A percentile compares a stretch with the other conserved stretches of the same genome.
phyloP scores from a whole-genome alignment of 30 jellyfish, hydroid and myxozoan genomes.

The Mastigias papua region DNA sequence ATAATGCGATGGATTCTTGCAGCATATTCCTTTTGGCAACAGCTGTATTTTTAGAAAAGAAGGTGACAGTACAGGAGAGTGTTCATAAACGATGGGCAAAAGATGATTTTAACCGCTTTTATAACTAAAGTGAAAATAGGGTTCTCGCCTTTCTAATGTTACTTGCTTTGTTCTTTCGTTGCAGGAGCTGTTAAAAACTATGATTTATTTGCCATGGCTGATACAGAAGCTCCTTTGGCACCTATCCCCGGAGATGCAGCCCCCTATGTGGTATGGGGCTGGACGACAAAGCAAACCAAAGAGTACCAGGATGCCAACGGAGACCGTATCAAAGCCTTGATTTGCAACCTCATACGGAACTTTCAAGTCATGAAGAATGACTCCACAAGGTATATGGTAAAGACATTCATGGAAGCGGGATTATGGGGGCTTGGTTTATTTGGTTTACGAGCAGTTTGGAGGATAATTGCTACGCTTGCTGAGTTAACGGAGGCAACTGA shows the following conservation, averaged over 20 bases:
- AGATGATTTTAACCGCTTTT: no score
- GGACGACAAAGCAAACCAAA: slow-evolving; percentile 24
- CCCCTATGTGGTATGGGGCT: slow-evolving; percentile 60
- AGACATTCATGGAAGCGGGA: slow-evolving; percentile 57
- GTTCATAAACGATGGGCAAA: no score
- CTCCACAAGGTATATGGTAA: slow-evolving; percentile 37
- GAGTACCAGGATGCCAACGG: slow-evolving; percentile 38
- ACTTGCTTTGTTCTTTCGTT: no score
- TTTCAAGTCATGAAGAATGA: slow-evolving; percentile 55
- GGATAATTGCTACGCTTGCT: slow-evolving; percentile 25
- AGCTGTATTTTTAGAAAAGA: no score
- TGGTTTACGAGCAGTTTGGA: slow-evolving; percentile 36
- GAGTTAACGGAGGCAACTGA: slow-evolving; percentile 52
- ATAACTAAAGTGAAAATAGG: no score
- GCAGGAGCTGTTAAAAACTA: slow-evolving; percentile 13
- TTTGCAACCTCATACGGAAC: slow-evolving; percentile 37
- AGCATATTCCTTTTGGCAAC: no score
- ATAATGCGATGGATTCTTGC: no score
- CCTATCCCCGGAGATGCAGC: slow-evolving; percentile 54
- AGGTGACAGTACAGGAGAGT: no score
- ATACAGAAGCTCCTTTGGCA: slow-evolving; percentile 28
- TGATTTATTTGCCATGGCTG: slow-evolving; percentile 41
- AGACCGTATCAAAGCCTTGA: slow-evolving; percentile 47
- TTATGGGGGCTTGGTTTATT: slow-evolving; percentile 36
- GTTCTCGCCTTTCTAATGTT: no score